Percentiles rank a stretch among this genome's conserved stretches.
These are phyloP conservation scores for Asbolus verrucosus DNA, from an alignment of 1,140 invertebrate genomes.

Conservation along the genomic window DNA sequence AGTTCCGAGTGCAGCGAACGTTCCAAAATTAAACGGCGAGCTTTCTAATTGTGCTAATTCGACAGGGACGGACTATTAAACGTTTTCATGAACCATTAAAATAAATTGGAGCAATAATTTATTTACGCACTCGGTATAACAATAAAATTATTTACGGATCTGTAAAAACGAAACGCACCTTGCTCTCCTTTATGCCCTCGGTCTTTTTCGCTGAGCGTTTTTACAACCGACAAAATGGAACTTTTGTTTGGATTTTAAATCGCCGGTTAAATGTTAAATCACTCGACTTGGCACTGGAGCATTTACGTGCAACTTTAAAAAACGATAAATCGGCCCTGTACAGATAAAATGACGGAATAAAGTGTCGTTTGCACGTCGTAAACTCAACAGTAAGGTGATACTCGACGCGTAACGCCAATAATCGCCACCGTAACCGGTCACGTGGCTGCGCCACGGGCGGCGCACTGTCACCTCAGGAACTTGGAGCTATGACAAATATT, in stretches of 20 bases:
- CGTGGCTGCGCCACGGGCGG: background rate
- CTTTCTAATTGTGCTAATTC: background rate
- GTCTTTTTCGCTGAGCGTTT: too few species aligned
- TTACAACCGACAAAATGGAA: too few species aligned
- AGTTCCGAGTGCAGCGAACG: background rate
- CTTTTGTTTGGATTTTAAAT: too few species aligned
- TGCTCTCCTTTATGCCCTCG: background rate
- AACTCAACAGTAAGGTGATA: conserved; percentile 2
- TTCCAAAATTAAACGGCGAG: background rate
- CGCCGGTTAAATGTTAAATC: too few species aligned
- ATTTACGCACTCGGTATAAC: background rate
- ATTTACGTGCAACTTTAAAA: background rate
- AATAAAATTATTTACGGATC: background rate
- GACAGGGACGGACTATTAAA: background rate
- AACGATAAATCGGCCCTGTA: too few species aligned
- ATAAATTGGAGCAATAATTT: background rate
- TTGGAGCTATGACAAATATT: too few species aligned
- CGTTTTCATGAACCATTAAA: background rate
- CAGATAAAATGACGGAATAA: too few species aligned
- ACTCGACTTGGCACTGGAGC: too few species aligned
- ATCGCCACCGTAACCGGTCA: background rate
- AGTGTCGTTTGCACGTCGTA: conserved; percentile 10
- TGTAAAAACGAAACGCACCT: background rate
- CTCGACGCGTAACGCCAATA: background rate
- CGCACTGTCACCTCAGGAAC: too few species aligned